A percentile compares a stretch with the other conserved stretches of the same genome.
phyloP scores from a whole-genome alignment of 2,113 vertebrate species.

The Thunnus maccoyii region DNA sequence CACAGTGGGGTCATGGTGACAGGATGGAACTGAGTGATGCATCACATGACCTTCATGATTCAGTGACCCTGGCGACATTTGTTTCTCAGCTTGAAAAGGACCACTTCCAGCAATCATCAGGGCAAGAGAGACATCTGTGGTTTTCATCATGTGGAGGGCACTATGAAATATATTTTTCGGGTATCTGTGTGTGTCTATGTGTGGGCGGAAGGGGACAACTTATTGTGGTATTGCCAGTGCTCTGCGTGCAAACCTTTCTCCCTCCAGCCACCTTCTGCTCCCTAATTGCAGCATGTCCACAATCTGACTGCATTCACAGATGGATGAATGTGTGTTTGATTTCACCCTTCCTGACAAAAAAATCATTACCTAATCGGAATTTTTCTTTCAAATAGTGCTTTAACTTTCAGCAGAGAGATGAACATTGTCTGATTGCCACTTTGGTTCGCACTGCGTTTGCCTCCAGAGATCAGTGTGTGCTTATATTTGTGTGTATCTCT shows the following conservation, averaged over 20 bases:
- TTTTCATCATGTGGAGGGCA: constrained; percentile 46
- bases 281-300: constrained; percentile 48
- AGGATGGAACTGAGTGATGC: constrained; percentile 41
- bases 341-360: neutral
- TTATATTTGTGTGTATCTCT: neutral
- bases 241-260: constrained; percentile 52
- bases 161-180: constrained; percentile 29
- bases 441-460: constrained; percentile 18
- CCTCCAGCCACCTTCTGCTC: constrained; percentile 66
- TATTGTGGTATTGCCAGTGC: constrained; percentile 36
- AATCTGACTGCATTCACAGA: constrained; percentile 19
- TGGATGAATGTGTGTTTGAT: constrained; percentile 10
- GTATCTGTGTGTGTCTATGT: constrained; percentile 10
- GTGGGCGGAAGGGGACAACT: neutral
- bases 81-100: constrained; percentile 63
- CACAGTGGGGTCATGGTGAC: constrained; percentile 21
- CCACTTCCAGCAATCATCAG: constrained; percentile 37
- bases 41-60: constrained; percentile 66
- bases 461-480: constrained; percentile 11
- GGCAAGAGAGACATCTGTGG: constrained; percentile 49
- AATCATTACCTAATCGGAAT: constrained; percentile 22
- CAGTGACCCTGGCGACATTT: constrained; percentile 57
- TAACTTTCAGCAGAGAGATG: constrained; percentile 18
- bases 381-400: constrained; percentile 12
- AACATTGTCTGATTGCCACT: constrained; percentile 30